Base-by-base conservation (phyloP, 92 coral and sea anemone species). In the Porites rus region DNA sequence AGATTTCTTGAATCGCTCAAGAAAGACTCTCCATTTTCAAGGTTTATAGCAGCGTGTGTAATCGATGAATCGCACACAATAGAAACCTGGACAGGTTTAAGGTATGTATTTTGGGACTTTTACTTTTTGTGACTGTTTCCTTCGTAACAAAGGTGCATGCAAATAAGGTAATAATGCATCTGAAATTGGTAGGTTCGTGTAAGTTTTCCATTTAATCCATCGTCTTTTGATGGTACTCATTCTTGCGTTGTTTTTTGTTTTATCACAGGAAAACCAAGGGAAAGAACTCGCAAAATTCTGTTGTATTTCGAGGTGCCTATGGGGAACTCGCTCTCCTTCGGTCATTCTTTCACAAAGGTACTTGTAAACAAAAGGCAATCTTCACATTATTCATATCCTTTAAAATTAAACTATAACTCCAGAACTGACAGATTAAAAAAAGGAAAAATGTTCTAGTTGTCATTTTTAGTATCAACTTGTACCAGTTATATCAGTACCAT, bases 231-330 rank as follows among this genome's bases (percentile, higher is more conserved):
- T 9, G 9, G 13, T 54, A 9, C 60, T 54, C 13, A 54, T 54
- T 54, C 11, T 8, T 54, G 60, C 60, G 2, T 54, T 10, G 28
- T 8, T 22, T 71, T 16, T 74, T 74, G 13, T 53, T 24, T 10
- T 7, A 19, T 17, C 20, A 17, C 78, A 74, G 78, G 78, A 74
- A 74, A 74, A 53, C n/a, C 43, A 74, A 74, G 78, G 78, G 31
- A 20, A 53, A 74, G 78, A 74, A 31, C 53, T 74, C 78, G 20
- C 64, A 65, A 7, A 43, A 38, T 38, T 8, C 80, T 20, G 13
- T 75, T 11, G 83, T 73, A 52, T 65, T 79, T 79, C 51, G 83
- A 46, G 74, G 73, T 43, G 83, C 72, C n/a, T 79, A 79, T 50
- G 60, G 74, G 17, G 63, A 65, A 17, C 83, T 79, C 50, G 38